Evolutionary conservation across 2,113 vertebrate species (phyloP), one percentile per base, ranked within the genome.

Genomic region (Microtus ochrogaster): DNA sequence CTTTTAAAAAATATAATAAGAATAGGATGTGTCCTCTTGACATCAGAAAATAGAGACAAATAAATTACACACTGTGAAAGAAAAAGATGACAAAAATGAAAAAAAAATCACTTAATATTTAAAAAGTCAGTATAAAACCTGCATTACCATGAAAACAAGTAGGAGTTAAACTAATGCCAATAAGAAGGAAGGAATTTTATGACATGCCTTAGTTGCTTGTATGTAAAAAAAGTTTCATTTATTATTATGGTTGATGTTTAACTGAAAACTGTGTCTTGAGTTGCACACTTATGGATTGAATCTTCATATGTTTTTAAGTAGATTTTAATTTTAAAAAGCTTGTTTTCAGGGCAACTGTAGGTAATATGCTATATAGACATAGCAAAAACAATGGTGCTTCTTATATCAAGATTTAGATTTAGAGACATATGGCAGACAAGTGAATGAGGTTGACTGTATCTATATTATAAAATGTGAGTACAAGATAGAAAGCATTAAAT

Each of bases 21-120:
- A 87, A 89, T 5, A 77, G 22, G 5, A 63, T 83, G 8, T 3
- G 52, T 78, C 22, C 5, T 16, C 85, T 30, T 86, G 14, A 89
- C 22, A 87, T 68, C 47, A 93, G n/a, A 93, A 89, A 78, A 92
- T 76, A 72, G 82, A 78, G 72, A 1, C 39, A 49, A 92, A 78
- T 33, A 44, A 30, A 79, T 90, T 55, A 47, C 5, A 83, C 19
- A 3, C 7, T 55, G 2, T 44, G 14, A 4, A 84, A 3, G 26
- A 85, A 81, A 82, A 44, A 24, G 28, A 30, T 16, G 86, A 55
- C 47, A 5, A 83, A 79, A 63, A 61, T 24, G 8, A 30, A 81
- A 74, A 94, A 94, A 94, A 82, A 66, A 41, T 2, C 30, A 89
- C 44, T 73, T 19, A 81, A 5, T 33, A 28, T 66, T 89, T 79